Evolutionary conservation across 2,888 invertebrate genomes (phyloP).

Genomic region (Labia minor): DNA sequence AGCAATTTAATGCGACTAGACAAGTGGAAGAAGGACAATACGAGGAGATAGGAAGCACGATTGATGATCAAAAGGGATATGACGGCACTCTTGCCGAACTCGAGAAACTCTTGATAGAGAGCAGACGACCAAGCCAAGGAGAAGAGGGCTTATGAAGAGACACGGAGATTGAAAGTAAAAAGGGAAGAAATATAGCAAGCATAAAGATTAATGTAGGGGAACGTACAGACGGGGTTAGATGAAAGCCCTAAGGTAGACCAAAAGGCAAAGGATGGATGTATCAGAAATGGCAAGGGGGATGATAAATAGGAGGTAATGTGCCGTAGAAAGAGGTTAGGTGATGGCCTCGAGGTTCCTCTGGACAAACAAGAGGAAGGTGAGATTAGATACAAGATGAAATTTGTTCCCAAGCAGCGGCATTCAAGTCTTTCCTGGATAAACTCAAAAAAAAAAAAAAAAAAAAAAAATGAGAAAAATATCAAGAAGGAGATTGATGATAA

Average conservation of each 20-base stretch:
- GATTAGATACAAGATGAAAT: neutral
- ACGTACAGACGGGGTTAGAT: neutral
- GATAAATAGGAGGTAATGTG: slow-evolving; percentile 13
- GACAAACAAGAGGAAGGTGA: neutral
- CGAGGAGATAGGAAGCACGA: neutral
- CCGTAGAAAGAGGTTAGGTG: neutral
- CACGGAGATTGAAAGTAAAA: neutral
- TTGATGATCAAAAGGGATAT: slow-evolving; percentile 5
- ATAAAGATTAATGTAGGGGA: slow-evolving; percentile 13
- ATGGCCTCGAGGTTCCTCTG: neutral
- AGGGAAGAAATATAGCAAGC: slow-evolving; percentile 13
- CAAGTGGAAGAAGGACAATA: slow-evolving; percentile 13
- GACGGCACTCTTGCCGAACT: neutral
- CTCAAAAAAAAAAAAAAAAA: too few species aligned
- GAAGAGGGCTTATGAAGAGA: slow-evolving; percentile 9
- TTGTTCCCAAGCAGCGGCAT: neutral
- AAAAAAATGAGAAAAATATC: too few species aligned
- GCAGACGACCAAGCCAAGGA: neutral
- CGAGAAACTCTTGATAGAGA: neutral
- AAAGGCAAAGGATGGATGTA: neutral
- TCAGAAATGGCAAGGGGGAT: slow-evolving; percentile 13
- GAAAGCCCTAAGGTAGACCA: slow-evolving; percentile 7
- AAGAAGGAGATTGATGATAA: too few species aligned
- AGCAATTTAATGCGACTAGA: slow-evolving; percentile 1
- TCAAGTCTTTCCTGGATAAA: too few species aligned